phyloP scores from a whole-genome alignment of 92 coral and sea anemone genomes.

The Montipora capitata region DNA sequence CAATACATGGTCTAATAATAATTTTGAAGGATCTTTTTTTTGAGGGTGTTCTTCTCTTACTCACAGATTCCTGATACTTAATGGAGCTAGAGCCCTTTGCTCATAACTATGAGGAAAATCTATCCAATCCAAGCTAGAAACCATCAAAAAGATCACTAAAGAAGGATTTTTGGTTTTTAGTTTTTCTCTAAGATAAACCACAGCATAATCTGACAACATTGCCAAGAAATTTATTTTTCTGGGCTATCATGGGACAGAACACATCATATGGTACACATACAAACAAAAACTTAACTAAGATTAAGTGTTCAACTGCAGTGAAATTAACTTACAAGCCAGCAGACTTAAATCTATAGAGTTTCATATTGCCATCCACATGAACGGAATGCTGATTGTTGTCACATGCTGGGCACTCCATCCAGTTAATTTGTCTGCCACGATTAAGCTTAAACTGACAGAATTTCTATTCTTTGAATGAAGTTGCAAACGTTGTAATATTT shows the following conservation, averaged over 20 bases:
- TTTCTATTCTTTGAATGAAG: constrained; percentile 74
- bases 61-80: too few species aligned
- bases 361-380: constrained; percentile 86
- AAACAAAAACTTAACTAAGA: too few species aligned
- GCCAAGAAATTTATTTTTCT: too few species aligned
- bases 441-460: constrained; percentile 76
- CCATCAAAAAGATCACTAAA: constrained; percentile 1
- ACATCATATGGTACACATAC: too few species aligned
- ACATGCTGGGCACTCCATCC: constrained; percentile 85
- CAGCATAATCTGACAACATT: too few species aligned
- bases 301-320: too few species aligned
- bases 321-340: constrained; percentile 65
- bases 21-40: too few species aligned
- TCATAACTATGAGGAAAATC: not conserved
- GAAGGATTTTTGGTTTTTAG: constrained; percentile 3
- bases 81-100: not conserved
- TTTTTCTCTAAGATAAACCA: not conserved
- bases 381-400: constrained; percentile 74
- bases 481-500: constrained; percentile 52
- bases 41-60: too few species aligned
- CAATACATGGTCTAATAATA: too few species aligned
- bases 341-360: constrained; percentile 75
- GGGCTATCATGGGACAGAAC: too few species aligned
- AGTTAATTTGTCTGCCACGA: constrained; percentile 44
- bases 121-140: constrained; percentile 4